Conservation (phyloP, 2,797 vertebrate species). For the Clangula hyemalis region DNA sequence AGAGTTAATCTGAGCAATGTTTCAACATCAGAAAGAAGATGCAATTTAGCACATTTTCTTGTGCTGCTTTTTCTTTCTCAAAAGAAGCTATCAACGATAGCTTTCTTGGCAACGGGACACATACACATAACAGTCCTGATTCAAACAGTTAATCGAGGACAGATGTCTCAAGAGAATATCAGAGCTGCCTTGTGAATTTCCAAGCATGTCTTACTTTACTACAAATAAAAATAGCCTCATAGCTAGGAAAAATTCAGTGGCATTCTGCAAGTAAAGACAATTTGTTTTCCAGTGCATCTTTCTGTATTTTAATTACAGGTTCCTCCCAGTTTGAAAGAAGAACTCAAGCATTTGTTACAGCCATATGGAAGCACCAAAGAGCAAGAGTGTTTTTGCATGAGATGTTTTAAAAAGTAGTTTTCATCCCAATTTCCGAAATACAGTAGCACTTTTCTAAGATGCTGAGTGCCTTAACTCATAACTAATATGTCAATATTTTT, state of each 20-base stretch:
- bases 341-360: neutral
- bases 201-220: neutral
- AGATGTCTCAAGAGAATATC: constrained; percentile 22
- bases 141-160: constrained; percentile 49
- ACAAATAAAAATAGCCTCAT: constrained; percentile 23
- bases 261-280: neutral
- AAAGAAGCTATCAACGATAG: neutral
- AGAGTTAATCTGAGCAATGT: neutral
- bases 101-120: constrained; percentile 20
- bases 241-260: constrained; percentile 24
- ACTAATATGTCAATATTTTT: neutral
- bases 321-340: neutral
- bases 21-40: neutral
- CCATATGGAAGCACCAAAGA: neutral
- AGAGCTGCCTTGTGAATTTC: constrained; percentile 18
- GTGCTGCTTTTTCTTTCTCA: neutral
- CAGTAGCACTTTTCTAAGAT: neutral
- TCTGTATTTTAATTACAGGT: constrained; percentile 1
- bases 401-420: neutral
- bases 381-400: neutral
- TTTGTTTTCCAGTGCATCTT: neutral
- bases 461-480: neutral
- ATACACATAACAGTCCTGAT: neutral
- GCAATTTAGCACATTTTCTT: constrained; percentile 6
- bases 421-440: neutral